Evolutionary conservation across 2,113 vertebrate genomes (phyloP), one percentile per base, ranked within the genome.

Genomic region (Proteles cristata): DNA sequence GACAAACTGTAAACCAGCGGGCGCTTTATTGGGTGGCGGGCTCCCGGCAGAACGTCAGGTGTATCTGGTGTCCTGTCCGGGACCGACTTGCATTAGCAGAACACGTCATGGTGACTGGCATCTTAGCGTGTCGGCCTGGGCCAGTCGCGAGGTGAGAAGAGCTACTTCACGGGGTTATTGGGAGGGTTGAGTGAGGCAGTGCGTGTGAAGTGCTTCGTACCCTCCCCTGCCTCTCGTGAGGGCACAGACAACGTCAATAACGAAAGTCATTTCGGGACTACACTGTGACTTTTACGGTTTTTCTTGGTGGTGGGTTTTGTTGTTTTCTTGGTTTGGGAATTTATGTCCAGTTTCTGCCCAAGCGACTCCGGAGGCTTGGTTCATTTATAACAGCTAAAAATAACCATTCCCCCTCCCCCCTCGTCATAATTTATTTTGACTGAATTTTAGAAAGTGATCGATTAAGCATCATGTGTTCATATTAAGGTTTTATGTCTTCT

Each of bases 101-200:
- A 31, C 45, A 10, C 3, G 12, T 11, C 7, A 0, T 9, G 39
- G 23, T 4, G 19, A 35, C 2, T 15, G 61, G 68, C 76, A 39
- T 80, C 39, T 16, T 14, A 0, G 2, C 15, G n/a, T 2, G 26
- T 19, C 2, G 4, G 26, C 53, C 48, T 21, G 0, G 35, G 35
- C 33, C 21, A 0, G 23, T 25, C 10, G 35, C 28, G 19, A 9
- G 7, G 35, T 2, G 3, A 28, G 0, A 26, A 33, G 16, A 11
- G 28, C 35, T 31, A 2, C 39, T 5, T 55, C 3, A 1, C 5
- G 2, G 73, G 61, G 43, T 11, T 10, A 0, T 2, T 6, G 61
- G n/a, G 73, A 23, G n/a, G 66, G 3, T 25, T 9, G 3, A 23
- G 1, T 39, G 87, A n/a, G 80, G 8, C 0, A 0, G 0, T 0